Conservation (phyloP, 1,140 invertebrate genomes). For the Heliconius melpomene region DNA sequence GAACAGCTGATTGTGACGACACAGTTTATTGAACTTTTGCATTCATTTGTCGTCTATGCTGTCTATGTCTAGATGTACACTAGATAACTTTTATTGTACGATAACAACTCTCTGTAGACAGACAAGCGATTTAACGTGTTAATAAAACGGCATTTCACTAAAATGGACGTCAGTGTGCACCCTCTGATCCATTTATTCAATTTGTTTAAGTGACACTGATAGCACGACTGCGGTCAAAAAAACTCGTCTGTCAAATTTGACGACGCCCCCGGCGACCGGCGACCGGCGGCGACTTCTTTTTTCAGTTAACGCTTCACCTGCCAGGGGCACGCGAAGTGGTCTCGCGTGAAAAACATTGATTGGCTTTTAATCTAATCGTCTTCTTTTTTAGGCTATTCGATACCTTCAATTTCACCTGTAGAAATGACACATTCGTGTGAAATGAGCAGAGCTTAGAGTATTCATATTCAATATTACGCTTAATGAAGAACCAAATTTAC, state of each 20-base stretch:
- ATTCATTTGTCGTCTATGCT: constrained; percentile 46
- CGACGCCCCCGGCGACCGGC: constrained; percentile 58
- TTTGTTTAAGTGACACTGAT: constrained; percentile 81
- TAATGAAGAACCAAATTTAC: not conserved
- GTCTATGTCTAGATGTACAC: not conserved
- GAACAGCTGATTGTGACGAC: constrained; percentile 77
- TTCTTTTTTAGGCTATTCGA: not conserved
- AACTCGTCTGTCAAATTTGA: constrained; percentile 75
- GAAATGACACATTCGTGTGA: not conserved
- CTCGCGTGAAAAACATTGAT: constrained; percentile 62
- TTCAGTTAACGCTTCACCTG: constrained; percentile 71
- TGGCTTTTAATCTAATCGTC: constrained; percentile 62
- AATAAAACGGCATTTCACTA: constrained; percentile 27
- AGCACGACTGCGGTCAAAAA: constrained; percentile 69
- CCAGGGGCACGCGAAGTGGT: constrained; percentile 53
- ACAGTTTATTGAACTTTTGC: constrained; percentile 68
- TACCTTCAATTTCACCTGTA: not conserved
- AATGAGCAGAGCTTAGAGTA: not conserved
- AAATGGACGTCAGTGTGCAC: constrained; percentile 38
- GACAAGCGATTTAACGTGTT: not conserved
- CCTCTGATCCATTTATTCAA: constrained; percentile 76
- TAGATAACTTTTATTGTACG: not conserved
- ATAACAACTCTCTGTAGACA: not conserved
- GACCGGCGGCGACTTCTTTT: constrained; percentile 66
- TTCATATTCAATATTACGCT: not conserved